A percentile compares a stretch with the other conserved stretches of the same genome.
These are phyloP conservation scores for Chironex yamaguchii DNA, from an alignment of 30 jellyfish, hydroid and myxozoan species.

Conservation along the genomic window DNA sequence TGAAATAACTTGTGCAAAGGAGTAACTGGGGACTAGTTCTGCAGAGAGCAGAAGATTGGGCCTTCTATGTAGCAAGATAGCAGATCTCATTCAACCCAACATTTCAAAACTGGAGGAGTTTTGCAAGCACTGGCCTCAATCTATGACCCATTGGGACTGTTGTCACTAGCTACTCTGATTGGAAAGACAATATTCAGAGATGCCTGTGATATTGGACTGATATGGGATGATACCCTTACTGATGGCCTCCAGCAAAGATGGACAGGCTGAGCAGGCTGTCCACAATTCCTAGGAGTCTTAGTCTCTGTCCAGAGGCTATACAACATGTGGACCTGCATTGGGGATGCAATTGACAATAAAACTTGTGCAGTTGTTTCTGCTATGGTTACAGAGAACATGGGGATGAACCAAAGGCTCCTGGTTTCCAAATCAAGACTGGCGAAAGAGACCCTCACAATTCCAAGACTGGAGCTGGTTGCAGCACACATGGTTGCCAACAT, in stretches of 20 bases:
- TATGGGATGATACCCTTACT: conserved; percentile 20
- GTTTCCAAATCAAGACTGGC: conserved; percentile 32
- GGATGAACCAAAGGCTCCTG: background rate
- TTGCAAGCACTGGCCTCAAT: conserved; percentile 21
- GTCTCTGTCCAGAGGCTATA: background rate
- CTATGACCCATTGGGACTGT: conserved; percentile 5
- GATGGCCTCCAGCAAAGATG: conserved; percentile 10
- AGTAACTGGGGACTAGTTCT: background rate
- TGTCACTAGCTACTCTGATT: background rate
- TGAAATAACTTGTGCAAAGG: background rate
- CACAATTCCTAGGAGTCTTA: conserved; percentile 18
- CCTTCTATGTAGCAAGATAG: background rate
- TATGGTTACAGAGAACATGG: conserved; percentile 26
- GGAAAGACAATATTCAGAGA: conserved; percentile 40
- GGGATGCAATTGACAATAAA: conserved; percentile 62
- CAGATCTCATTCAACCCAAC: too few species aligned
- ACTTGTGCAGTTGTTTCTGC: conserved; percentile 37
- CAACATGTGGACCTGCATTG: conserved; percentile 37
- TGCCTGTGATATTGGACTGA: conserved; percentile 29
- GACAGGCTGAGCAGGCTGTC: background rate
- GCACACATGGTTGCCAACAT: conserved; percentile 65
- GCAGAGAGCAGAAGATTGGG: background rate
- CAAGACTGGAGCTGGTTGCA: conserved; percentile 62
- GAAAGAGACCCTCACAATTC: conserved; percentile 30
- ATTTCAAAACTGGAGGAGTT: too few species aligned